Conservation (phyloP, 1,140 invertebrate genomes). For the Atta colombica region DNA sequence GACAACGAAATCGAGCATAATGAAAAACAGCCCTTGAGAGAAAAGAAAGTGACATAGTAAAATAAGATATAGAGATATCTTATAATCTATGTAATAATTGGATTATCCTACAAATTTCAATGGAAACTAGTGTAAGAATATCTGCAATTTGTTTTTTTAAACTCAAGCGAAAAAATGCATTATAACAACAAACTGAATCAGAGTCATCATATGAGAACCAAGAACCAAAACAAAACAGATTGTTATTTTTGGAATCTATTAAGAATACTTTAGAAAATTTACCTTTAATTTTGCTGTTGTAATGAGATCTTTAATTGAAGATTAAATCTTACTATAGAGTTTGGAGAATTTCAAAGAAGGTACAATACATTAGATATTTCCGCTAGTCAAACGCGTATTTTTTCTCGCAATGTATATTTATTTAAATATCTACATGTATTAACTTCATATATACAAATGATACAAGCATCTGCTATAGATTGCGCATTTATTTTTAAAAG, state of each 20-base stretch:
- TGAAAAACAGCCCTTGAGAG: slow-evolving; percentile 60
- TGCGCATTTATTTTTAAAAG: slow-evolving; percentile 34
- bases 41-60: slow-evolving; percentile 71
- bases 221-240: slow-evolving; percentile 41
- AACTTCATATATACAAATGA: slow-evolving; percentile 10
- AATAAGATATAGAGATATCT: background rate
- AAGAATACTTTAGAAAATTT: slow-evolving; percentile 17
- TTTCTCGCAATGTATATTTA: slow-evolving; percentile 35
- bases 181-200: background rate
- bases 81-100: slow-evolving; percentile 12
- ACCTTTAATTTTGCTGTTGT: background rate
- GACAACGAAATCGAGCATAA: slow-evolving; percentile 69
- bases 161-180: background rate
- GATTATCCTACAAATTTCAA: background rate
- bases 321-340: slow-evolving; percentile 1
- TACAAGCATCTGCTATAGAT: slow-evolving; percentile 6
- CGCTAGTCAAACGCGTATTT: slow-evolving; percentile 34
- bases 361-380: slow-evolving; percentile 39
- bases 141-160: background rate
- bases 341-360: slow-evolving; percentile 9
- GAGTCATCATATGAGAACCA: background rate
- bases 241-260: slow-evolving; percentile 58
- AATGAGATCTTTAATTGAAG: background rate
- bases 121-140: slow-evolving; percentile 19
- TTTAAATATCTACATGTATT: slow-evolving; percentile 49